A percentile compares a stretch with the other conserved stretches of the same genome.
phyloP scores from a whole-genome alignment of 1,140 invertebrate genomes.

The Pteromalus puparum region DNA sequence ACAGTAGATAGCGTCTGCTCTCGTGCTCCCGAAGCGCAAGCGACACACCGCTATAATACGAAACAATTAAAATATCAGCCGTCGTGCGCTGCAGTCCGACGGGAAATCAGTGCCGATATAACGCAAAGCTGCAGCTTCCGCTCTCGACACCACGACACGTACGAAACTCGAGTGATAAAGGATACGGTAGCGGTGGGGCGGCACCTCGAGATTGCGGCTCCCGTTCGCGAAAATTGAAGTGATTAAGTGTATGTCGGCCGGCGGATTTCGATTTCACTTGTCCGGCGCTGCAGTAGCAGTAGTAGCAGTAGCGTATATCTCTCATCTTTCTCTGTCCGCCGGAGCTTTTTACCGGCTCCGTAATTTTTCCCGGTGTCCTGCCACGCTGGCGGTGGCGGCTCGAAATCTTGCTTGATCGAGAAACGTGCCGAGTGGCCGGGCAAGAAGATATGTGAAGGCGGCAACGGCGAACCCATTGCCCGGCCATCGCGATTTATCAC shows the following conservation, averaged over 20 bases:
- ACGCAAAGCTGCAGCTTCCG: too few species aligned
- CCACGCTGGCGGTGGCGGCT: background rate
- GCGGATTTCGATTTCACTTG: conserved; percentile 43
- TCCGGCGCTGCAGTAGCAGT: background rate
- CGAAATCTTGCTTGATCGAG: conserved; percentile 43
- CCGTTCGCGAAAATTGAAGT: conserved; percentile 2
- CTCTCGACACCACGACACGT: background rate
- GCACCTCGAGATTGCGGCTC: background rate
- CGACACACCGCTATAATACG: background rate
- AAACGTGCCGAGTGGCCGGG: conserved; percentile 43
- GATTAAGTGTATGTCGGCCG: conserved; percentile 13
- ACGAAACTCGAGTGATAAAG: background rate
- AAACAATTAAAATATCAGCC: background rate
- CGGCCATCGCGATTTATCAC: conserved; percentile 68
- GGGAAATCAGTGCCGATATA: background rate
- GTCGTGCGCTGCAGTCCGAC: background rate
- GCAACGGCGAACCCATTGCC: conserved; percentile 57
- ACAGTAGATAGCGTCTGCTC: background rate
- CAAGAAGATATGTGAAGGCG: conserved; percentile 49
- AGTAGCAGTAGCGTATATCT: background rate
- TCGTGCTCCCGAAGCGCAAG: too few species aligned
- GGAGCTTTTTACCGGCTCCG: background rate
- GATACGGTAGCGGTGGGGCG: background rate
- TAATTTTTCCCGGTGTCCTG: conserved; percentile 36
- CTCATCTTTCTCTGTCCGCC: conserved; percentile 37